These are phyloP conservation scores for Antheraea assamensis DNA, from an alignment of 2,888 invertebrate genomes.

Conservation along the genomic window DNA sequence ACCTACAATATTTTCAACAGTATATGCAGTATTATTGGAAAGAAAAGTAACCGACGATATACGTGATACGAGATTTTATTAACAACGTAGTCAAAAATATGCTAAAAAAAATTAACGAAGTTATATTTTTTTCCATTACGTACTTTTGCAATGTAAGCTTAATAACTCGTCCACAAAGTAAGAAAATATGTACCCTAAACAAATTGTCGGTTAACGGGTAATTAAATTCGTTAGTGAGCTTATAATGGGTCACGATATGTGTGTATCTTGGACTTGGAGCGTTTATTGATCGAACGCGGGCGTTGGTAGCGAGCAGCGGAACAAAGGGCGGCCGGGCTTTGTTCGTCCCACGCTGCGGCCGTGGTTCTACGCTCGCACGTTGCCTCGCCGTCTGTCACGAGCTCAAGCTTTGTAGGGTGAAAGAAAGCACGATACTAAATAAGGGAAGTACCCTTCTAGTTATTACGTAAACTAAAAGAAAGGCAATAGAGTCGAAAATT, in stretches of 20 bases:
- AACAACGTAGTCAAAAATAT: too few relatives aligned
- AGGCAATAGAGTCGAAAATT: neutral
- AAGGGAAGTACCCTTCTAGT: neutral
- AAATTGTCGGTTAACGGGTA: conserved; percentile 15
- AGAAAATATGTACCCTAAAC: neutral
- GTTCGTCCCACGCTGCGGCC: conserved; percentile 36
- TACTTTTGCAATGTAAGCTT: neutral
- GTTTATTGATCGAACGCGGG: conserved; percentile 60
- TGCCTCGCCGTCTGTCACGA: conserved; percentile 21
- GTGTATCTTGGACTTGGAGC: conserved; percentile 40
- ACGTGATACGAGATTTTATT: too few relatives aligned
- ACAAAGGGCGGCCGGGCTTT: conserved; percentile 52
- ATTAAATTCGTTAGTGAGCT: conserved; percentile 32
- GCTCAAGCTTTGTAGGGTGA: conserved; percentile 19
- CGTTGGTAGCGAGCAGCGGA: conserved; percentile 41
- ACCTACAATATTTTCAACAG: too few relatives aligned
- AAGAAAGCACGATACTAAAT: neutral
- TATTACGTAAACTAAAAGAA: neutral
- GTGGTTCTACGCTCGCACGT: neutral
- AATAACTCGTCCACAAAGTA: neutral
- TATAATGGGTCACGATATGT: conserved; percentile 33
- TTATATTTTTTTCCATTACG: neutral
- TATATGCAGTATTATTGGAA: neutral
- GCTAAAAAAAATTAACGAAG: too few relatives aligned
- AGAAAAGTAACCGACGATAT: neutral